Evolutionary conservation across 2,113 vertebrate genomes (phyloP), one percentile per base, ranked within the genome.

Genomic region (Phoenicopterus ruber): DNA sequence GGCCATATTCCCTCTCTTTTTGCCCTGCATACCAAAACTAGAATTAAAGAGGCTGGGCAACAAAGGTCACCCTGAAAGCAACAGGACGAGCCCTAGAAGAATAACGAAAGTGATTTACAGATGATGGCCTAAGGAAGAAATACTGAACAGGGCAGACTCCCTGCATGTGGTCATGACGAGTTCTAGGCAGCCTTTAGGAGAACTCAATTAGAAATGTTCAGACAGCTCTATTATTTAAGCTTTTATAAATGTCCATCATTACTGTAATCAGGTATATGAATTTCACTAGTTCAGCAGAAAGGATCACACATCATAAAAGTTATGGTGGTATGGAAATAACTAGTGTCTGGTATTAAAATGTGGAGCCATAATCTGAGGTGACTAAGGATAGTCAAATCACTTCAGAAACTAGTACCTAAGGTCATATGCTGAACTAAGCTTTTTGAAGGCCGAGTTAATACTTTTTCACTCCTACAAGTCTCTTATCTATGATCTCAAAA

Each of bases 261-360:
- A 61, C 66, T 72, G 62, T 58, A 93, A 96, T 95, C 82, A 72
- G 54, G 70, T 70, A 13, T 70, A 65, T 70, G 87, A 82, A 82
- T 93, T 93, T 97, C 84, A 47, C 77, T 36, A 31, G 66, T 93
- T 92, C 88, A 95, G 94, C 91, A 95, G 78, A 84, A 92, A 86
- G 62, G 46, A 76, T 91, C 70, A 89, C 38, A 76, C 49, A 34
- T 66, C 20, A 52, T 76, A 89, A 89, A 66, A 50, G 46, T 57
- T 61, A 7, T 26, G 34, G 19, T 57, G 36, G 20, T 40, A 83
- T 82, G 83, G 78, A 94, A 96, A 95, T 94, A 65, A 77, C 72
- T 77, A 18, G 46, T 87, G 91, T 97, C 97, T 97, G 78, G 73
- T 94, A 95, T 97, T 91, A 94, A 95, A 95, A 96, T 93, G 81